Evolutionary conservation across 2,113 vertebrate species (phyloP).

Genomic region (Porphyrio hochstetteri): DNA sequence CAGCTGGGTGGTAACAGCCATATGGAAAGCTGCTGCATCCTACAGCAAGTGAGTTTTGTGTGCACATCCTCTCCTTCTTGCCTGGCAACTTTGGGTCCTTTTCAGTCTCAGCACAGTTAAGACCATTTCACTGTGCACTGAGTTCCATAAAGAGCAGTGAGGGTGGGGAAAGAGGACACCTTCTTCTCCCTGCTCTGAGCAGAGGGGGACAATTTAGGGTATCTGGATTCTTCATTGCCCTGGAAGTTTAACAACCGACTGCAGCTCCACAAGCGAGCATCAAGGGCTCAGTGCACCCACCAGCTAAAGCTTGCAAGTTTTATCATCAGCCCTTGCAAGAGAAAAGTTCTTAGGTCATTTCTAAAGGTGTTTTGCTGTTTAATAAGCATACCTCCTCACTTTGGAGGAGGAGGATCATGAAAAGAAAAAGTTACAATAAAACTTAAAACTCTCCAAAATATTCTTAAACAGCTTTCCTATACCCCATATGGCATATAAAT

Average conservation of each 20-base stretch:
- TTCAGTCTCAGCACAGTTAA: background rate
- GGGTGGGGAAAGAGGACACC: background rate
- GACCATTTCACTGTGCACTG: background rate
- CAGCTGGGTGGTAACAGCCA: background rate
- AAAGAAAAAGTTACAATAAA: background rate
- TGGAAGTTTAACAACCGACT: background rate
- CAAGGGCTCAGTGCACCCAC: background rate
- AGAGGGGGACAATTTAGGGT: background rate
- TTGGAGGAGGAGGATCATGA: background rate
- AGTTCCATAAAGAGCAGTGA: background rate
- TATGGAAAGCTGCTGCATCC: background rate
- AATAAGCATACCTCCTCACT: conserved; percentile 27
- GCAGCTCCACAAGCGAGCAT: background rate
- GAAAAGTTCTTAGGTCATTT: background rate
- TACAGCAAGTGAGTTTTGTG: background rate
- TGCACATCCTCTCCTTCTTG: background rate
- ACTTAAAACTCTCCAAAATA: conserved; percentile 32
- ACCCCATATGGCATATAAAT: conserved; percentile 45
- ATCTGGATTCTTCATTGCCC: background rate
- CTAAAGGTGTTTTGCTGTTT: conserved; percentile 28
- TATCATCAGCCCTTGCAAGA: background rate
- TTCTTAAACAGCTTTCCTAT: conserved; percentile 25
- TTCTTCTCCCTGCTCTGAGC: background rate
- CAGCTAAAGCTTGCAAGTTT: background rate
- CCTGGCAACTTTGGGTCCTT: background rate